These are phyloP conservation scores for Platysteira castanea DNA, from an alignment of 2,113 vertebrate genomes.

Conservation along the genomic window DNA sequence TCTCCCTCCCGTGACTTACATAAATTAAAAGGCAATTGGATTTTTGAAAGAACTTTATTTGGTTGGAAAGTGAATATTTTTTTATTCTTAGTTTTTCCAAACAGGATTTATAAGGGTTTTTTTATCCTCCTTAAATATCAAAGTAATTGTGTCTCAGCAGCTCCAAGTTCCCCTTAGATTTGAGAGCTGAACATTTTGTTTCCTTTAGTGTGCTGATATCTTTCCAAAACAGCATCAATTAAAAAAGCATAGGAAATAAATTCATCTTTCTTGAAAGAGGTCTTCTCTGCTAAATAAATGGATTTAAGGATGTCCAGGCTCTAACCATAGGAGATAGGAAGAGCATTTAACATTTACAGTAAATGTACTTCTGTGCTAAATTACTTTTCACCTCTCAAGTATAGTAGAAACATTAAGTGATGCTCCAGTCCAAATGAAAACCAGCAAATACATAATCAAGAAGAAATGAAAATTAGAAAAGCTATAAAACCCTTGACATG, in stretches of 20 bases:
- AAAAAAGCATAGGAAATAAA: background rate
- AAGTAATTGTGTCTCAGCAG: background rate
- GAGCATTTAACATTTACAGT: background rate
- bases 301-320: background rate
- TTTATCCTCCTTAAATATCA: background rate
- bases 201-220: background rate
- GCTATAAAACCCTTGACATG: background rate
- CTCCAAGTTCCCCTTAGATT: background rate
- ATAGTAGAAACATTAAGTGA: background rate
- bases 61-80: background rate
- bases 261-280: background rate
- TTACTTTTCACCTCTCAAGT: background rate
- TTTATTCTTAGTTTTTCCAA: background rate
- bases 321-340: background rate
- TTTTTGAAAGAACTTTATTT: background rate
- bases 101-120: background rate
- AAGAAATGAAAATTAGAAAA: background rate
- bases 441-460: background rate
- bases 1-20: background rate
- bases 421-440: background rate
- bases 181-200: conserved; percentile 3
- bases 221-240: conserved; percentile 16
- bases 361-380: background rate
- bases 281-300: background rate
- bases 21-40: background rate